These are phyloP conservation scores for Cervus canadensis DNA, from an alignment of 2,113 vertebrate genomes.

Conservation along the genomic window DNA sequence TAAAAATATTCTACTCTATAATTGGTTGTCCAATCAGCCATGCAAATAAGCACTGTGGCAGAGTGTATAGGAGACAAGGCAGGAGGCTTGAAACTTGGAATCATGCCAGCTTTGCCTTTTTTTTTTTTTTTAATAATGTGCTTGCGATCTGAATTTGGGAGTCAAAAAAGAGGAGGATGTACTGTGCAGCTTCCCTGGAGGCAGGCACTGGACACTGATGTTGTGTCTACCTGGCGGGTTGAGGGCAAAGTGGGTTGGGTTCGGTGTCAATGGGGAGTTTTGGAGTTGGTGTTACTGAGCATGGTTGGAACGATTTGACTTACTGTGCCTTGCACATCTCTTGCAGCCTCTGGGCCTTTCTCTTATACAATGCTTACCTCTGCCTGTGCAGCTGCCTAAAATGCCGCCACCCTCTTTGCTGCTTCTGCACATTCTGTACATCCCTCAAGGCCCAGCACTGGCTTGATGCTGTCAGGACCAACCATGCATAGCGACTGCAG, in stretches of 20 bases:
- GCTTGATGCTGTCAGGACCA: neutral
- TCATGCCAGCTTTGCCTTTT: neutral
- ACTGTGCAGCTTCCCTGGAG: neutral
- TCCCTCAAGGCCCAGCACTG: neutral
- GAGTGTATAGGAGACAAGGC: slow-evolving; percentile 22
- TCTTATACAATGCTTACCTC: neutral
- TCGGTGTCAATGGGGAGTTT: neutral
- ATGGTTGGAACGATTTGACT: neutral
- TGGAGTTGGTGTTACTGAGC: neutral
- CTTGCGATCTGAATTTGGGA: neutral
- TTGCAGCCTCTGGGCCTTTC: neutral
- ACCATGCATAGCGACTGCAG: too few relatives aligned
- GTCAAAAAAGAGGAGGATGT: neutral
- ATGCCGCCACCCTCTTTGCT: neutral
- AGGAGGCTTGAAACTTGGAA: neutral
- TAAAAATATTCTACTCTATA: slow-evolving; percentile 50
- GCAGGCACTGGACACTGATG: neutral
- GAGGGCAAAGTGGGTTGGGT: neutral
- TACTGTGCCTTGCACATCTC: neutral
- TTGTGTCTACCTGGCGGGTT: neutral
- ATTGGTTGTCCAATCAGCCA: slow-evolving; percentile 43
- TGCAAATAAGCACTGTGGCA: slow-evolving; percentile 47
- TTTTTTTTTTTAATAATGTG: neutral
- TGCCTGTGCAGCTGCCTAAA: neutral
- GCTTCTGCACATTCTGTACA: neutral